These are phyloP conservation scores for Cossypha polioptera DNA, from an alignment of 2,797 vertebrate genomes.

Conservation along the genomic window DNA sequence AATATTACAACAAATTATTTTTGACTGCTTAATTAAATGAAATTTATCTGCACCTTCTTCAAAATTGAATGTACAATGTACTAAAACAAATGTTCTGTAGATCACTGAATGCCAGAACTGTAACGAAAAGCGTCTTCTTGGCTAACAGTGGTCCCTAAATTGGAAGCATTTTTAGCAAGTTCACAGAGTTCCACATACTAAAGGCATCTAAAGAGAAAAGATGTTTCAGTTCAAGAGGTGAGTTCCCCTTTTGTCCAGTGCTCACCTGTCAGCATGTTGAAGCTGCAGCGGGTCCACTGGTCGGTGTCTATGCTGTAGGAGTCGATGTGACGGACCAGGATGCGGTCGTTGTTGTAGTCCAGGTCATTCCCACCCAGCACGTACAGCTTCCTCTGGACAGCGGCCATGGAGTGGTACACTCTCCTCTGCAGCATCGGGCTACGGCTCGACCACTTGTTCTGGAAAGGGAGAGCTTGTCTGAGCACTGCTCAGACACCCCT, in stretches of 20 bases:
- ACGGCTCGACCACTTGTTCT: constrained; percentile 93
- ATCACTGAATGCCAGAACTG: neutral
- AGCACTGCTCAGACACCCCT: neutral
- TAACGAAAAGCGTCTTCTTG: neutral
- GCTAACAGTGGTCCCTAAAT: neutral
- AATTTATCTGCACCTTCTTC: neutral
- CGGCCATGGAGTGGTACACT: constrained; percentile 96
- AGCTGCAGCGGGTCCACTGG: constrained; percentile 94
- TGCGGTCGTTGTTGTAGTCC: constrained; percentile 96
- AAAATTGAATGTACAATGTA: neutral
- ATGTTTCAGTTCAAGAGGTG: neutral
- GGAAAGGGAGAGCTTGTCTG: neutral
- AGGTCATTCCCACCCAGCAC: constrained; percentile 95
- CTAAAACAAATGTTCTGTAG: neutral
- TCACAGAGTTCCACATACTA: neutral
- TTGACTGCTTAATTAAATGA: neutral
- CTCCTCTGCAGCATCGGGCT: constrained; percentile 95
- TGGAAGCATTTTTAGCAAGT: neutral
- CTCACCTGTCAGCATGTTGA: constrained; percentile 91
- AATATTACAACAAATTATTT: neutral
- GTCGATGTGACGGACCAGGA: constrained; percentile 95
- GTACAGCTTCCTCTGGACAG: constrained; percentile 90
- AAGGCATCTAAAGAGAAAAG: neutral
- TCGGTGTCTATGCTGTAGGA: constrained; percentile 91
- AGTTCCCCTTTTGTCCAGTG: neutral